Percentiles rank a stretch among this genome's conserved stretches.
phyloP scores from a whole-genome alignment of 1,140 invertebrate species.

The Artemia franciscana region DNA sequence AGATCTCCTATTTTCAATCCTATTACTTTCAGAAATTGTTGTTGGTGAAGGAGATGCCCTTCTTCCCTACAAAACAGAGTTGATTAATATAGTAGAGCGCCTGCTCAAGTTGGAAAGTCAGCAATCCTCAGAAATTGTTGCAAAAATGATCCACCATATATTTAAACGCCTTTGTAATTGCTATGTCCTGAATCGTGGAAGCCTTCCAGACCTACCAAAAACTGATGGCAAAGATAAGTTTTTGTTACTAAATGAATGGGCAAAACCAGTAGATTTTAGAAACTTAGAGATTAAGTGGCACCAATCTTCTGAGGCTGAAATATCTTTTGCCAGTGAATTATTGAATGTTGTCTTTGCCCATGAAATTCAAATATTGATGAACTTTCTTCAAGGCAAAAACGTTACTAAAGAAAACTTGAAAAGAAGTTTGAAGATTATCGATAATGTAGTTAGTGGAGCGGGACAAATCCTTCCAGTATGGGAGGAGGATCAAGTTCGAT shows the following conservation, averaged over 20 bases:
- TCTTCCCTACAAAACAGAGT: conserved; percentile 31
- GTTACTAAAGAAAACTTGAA: conserved; percentile 25
- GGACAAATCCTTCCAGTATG: conserved; percentile 32
- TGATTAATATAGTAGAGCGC: conserved; percentile 33
- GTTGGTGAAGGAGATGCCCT: conserved; percentile 33
- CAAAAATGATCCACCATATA: conserved; percentile 19
- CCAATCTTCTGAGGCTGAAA: conserved; percentile 40
- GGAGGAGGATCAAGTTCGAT: conserved; percentile 27
- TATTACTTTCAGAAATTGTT: conserved; percentile 42
- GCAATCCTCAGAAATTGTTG: conserved; percentile 31
- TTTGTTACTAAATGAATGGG: conserved; percentile 34
- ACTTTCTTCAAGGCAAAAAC: conserved; percentile 20
- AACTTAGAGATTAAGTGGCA: conserved; percentile 49
- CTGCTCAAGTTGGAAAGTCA: conserved; percentile 34
- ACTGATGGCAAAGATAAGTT: neutral
- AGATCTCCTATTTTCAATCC: conserved; percentile 49
- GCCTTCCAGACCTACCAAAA: neutral
- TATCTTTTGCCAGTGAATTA: conserved; percentile 32
- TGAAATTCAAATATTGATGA: conserved; percentile 27
- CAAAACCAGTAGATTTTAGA: conserved; percentile 34
- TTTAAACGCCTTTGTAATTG: neutral
- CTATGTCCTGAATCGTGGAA: neutral
- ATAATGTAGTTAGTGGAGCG: conserved; percentile 28
- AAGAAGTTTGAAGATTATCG: conserved; percentile 24
- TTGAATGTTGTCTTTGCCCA: conserved; percentile 28